Percentiles rank a stretch among this genome's conserved stretches.
phyloP scores from a whole-genome alignment of 2,797 vertebrate genomes.

The Poliocrania exsul region DNA sequence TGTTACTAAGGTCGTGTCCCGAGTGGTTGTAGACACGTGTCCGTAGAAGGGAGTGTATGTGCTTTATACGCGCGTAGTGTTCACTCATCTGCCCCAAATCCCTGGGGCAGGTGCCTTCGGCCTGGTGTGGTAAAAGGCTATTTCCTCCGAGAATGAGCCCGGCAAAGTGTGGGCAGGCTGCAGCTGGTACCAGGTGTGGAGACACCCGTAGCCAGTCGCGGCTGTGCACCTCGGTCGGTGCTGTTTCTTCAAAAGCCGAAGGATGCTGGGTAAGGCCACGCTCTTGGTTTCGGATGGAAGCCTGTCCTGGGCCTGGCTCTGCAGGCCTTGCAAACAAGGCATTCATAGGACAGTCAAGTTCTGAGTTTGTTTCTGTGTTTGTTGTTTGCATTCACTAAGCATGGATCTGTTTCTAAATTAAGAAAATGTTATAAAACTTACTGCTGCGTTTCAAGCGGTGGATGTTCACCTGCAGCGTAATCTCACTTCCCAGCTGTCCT shows the following conservation, averaged over 20 bases:
- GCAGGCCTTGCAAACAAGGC: background rate
- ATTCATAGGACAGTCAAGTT: rapidly evolving
- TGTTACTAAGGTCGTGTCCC: too few species aligned
- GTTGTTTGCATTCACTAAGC: rapidly evolving
- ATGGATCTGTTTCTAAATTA: background rate
- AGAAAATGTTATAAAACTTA: background rate
- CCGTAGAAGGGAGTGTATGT: background rate
- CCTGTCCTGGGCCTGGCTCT: background rate
- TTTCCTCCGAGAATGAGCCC: rapidly evolving
- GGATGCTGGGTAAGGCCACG: background rate
- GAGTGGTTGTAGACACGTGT: rapidly evolving
- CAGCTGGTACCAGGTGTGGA: rapidly evolving
- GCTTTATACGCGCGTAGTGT: rapidly evolving
- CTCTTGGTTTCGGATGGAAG: rapidly evolving
- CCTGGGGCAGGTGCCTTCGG: background rate
- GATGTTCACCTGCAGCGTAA: rapidly evolving
- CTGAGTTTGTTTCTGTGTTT: background rate
- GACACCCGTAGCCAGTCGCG: rapidly evolving
- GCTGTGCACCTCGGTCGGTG: rapidly evolving
- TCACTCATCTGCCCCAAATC: rapidly evolving
- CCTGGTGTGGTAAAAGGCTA: background rate
- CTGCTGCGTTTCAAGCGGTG: rapidly evolving
- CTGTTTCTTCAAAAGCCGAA: rapidly evolving
- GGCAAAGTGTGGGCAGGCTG: rapidly evolving
- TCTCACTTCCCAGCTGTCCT: background rate